phyloP scores from a whole-genome alignment of 2,888 invertebrate species.

The Loripinus fragilis region DNA sequence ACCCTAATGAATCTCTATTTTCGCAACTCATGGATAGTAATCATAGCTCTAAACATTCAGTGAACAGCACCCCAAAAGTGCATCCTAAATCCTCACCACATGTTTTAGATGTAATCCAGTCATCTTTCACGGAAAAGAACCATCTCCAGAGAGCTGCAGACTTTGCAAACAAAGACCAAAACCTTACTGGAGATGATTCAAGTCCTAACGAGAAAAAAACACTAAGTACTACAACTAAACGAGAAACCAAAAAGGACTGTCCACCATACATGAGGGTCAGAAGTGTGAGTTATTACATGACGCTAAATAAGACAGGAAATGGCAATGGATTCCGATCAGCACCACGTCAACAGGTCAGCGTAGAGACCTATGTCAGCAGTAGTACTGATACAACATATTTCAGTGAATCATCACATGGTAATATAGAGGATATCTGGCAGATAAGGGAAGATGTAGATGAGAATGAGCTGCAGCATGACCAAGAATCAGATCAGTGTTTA shows the following conservation, averaged over 20 bases:
- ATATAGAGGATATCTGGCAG: constrained; percentile 48
- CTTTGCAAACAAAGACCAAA: constrained; percentile 35
- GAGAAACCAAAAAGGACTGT: constrained; percentile 8
- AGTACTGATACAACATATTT: constrained; percentile 49
- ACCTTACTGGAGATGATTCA: constrained; percentile 5
- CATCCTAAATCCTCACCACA: constrained; percentile 29
- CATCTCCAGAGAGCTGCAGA: constrained; percentile 37
- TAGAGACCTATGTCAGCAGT: constrained; percentile 49
- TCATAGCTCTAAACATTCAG: constrained; percentile 55
- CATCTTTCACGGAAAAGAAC: constrained; percentile 43
- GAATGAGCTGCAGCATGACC: constrained; percentile 6
- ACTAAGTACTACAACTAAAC: not conserved
- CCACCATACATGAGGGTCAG: constrained; percentile 50
- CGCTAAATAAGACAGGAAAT: constrained; percentile 13
- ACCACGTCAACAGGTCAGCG: constrained; percentile 30
- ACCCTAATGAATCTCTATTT: constrained; percentile 64
- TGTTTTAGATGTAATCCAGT: constrained; percentile 24
- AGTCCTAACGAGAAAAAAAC: constrained; percentile 8
- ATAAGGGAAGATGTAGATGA: constrained; percentile 42
- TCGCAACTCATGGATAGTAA: constrained; percentile 63
- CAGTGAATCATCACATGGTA: constrained; percentile 42
- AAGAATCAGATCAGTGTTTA: not conserved
- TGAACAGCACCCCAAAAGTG: constrained; percentile 61
- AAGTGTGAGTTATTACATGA: constrained; percentile 55
- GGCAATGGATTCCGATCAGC: constrained; percentile 12